Percentiles rank a stretch among this genome's conserved stretches.
phyloP scores from a whole-genome alignment of 1,140 invertebrate species.

The Acromyrmex charruanus region DNA sequence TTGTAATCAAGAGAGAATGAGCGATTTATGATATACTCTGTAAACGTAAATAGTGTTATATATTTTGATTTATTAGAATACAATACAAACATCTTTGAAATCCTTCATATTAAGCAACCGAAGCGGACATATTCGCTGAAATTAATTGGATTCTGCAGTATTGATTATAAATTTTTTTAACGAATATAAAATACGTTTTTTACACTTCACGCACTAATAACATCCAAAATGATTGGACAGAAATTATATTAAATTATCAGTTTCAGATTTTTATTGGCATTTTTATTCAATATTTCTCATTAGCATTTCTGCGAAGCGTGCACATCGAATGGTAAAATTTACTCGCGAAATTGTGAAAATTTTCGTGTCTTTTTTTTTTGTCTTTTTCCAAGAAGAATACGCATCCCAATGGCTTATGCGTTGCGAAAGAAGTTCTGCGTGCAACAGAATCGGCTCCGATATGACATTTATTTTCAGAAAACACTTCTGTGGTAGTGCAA shows the following conservation, averaged over 20 bases:
- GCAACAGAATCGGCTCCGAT: background rate
- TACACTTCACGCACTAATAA: background rate
- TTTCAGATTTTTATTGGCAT: background rate
- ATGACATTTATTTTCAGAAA: slow-evolving; percentile 37
- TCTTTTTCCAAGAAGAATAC: background rate
- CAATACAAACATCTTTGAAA: background rate
- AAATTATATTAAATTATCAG: slow-evolving; percentile 9
- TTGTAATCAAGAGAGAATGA: background rate
- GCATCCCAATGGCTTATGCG: background rate
- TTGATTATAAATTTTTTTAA: background rate
- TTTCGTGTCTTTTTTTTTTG: background rate
- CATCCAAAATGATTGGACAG: background rate
- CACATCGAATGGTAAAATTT: background rate
- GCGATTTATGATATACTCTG: background rate
- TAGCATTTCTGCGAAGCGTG: background rate
- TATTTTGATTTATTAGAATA: background rate
- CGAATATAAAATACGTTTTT: background rate
- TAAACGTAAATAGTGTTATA: background rate
- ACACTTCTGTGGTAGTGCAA: background rate
- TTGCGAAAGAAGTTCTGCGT: slow-evolving; percentile 5
- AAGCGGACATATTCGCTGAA: background rate
- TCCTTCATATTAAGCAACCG: background rate
- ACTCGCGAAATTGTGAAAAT: background rate
- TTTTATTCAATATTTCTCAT: background rate
- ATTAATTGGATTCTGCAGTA: slow-evolving; percentile 27